Evolutionary conservation across 2,113 vertebrate species (phyloP).

Genomic region (Piprites chloris): DNA sequence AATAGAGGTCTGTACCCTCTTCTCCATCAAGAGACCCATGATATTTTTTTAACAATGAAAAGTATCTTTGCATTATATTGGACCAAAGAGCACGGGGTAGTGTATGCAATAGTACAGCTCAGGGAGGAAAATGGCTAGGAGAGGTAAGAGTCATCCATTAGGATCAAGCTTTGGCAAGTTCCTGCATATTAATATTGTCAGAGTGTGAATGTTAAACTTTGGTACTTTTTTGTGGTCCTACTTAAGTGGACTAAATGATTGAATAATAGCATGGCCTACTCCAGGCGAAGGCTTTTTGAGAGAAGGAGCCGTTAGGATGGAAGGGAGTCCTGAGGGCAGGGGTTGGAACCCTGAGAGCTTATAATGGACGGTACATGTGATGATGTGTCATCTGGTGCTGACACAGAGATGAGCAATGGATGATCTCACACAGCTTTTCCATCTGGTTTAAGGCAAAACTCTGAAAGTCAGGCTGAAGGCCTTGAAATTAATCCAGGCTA

Average conservation of each 20-base stretch:
- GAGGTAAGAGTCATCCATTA: background rate
- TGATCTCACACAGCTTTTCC: constrained; percentile 8
- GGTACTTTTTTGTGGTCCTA: background rate
- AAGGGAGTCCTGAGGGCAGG: background rate
- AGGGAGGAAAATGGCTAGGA: background rate
- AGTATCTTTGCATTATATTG: background rate
- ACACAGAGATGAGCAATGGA: constrained; percentile 20
- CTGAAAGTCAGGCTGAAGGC: background rate
- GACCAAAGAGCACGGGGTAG: background rate
- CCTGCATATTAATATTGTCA: background rate
- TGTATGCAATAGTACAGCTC: background rate
- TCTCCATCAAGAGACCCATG: background rate
- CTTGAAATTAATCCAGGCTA: background rate
- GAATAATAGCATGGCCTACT: background rate
- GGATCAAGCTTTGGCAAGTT: background rate
- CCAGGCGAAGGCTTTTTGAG: background rate
- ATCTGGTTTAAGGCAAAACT: constrained; percentile 20
- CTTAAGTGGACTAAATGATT: background rate
- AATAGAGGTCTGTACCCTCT: background rate
- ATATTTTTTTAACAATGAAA: background rate
- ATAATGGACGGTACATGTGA: background rate
- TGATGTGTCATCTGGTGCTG: constrained; percentile 1
- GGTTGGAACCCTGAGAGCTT: background rate
- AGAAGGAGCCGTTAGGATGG: background rate
- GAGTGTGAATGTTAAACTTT: background rate